Evolutionary conservation across 2,113 vertebrate genomes (phyloP), one percentile per base, ranked within the genome.

Genomic region (Oncorhynchus tshawytscha): DNA sequence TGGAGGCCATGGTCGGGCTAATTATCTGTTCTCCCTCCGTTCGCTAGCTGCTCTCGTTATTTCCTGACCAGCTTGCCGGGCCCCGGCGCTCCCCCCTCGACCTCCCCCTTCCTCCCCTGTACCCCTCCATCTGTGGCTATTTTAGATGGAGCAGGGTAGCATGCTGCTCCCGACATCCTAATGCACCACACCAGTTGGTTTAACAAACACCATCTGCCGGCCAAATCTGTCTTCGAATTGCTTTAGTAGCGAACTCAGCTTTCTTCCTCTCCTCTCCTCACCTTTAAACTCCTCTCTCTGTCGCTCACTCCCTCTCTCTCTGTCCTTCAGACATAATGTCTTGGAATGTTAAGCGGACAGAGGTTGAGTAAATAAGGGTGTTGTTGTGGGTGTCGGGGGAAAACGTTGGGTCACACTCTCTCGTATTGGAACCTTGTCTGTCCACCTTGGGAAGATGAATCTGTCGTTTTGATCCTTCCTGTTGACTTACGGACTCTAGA

Each of bases 191-290:
- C 93, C 94, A 95, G 95, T 94, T 94, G 95, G 94, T 92, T 94
- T 94, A 94, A 94, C 95, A 95, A 95, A 93, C 90, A 94, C 91
- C 95, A 96, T 96, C 95, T 96, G 95, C 94, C 93, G 88, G 86
- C 89, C 90, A 81, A 93, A 94, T 91, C 95, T 93, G 92, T 93
- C 94, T 95, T 94, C 94, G 92, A 39, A 96, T 96, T 94, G 94
- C 94, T 95, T 39, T 39, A 39, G 87, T 84, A 82, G 81, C 65
- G 29, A 82, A 70, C 70, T 72, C n/a, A 81, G 90, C 78, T 80
- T 81, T 69, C 59, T 59, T 70, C 29, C 34, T 69, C 68, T 59
- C 16, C 71, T 39, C 25, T 60, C n/a, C 20, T 60, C 34, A 8
- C 34, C 34, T 39, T 39, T 39, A 8, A 8, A 9, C 39, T 39